These are phyloP conservation scores for Silurus asotus DNA, from an alignment of 2,113 vertebrate genomes.

Conservation along the genomic window DNA sequence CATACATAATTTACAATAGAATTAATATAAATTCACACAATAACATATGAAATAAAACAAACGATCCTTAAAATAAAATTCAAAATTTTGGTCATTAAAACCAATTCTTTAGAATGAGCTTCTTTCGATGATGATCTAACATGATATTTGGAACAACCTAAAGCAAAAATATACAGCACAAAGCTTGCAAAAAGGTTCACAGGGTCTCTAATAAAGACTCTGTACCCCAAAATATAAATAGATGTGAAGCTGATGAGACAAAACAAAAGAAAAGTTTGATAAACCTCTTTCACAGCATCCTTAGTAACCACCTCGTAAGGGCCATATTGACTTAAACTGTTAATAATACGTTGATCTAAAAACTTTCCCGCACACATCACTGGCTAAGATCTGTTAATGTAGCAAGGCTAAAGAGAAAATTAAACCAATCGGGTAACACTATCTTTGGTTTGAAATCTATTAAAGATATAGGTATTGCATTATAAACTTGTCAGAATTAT, in stretches of 20 bases:
- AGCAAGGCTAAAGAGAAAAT: not conserved
- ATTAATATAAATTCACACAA: not conserved
- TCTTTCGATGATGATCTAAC: too few species aligned
- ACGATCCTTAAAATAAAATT: not conserved
- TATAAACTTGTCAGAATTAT: too few species aligned
- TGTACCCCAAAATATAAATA: not conserved
- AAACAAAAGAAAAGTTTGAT: not conserved
- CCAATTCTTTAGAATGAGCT: too few species aligned
- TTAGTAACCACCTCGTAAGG: not conserved
- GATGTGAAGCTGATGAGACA: not conserved
- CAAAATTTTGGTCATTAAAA: not conserved
- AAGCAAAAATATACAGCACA: too few species aligned
- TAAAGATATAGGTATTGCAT: not conserved
- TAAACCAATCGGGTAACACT: not conserved
- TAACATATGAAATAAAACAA: not conserved
- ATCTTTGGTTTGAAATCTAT: not conserved
- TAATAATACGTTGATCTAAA: not conserved
- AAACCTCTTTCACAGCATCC: not conserved
- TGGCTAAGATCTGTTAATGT: not conserved
- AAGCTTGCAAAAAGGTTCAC: not conserved
- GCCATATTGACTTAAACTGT: not conserved
- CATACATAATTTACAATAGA: not conserved
- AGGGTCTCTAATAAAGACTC: not conserved
- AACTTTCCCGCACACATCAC: not conserved
- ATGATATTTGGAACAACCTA: too few species aligned